Evolutionary conservation across 1,140 invertebrate genomes (phyloP), one percentile per base, ranked within the genome.

Genomic region (Ridgeia piscesae): DNA sequence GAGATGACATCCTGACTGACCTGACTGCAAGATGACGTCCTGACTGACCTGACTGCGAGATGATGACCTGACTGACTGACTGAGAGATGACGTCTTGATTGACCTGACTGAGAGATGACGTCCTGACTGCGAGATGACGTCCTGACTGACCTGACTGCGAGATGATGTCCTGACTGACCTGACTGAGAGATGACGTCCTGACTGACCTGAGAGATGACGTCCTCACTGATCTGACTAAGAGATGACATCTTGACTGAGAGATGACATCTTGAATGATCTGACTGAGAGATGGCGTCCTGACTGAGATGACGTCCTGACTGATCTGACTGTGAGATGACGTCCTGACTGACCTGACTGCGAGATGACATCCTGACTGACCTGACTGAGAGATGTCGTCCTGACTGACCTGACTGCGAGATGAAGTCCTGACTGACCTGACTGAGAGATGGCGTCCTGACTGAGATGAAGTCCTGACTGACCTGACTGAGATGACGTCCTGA

Each of bases 181-280:
- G 98, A 98, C 93, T 97, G 97, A 58, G 97, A 97, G 58, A 98
- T 97, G 94, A 99, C 97, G 94, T 97, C 97, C 92, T 99, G 98
- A 48, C 14, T 50, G 42, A 6, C 42, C 42, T 42, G 33, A n/a
- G 33, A 92, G 17, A 92, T 89, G 91, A 89, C 88, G 89, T 88
- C 58, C n/a, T 33, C 33, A 50, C 34, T 48, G 35, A 95, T 35
- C n/a, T 33, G 42, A 50, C 34, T 48, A 33, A 95, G 42, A 97
- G 58, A 98, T 97, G 94, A 99, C 42, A n/a, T n/a, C n/a, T n/a
- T 42, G 42, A 42, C 42, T 97, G 97, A 58, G 4, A 42, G 98
- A 98, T 9, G 98, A 96, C 14, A 97, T 95, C 33, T 98, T 96
- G 93, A 98, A 98, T 1, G 97, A 97, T 94, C 33, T 93, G 50